Evolutionary conservation across 2,113 vertebrate species (phyloP).

Genomic region (Tupaia chinensis): DNA sequence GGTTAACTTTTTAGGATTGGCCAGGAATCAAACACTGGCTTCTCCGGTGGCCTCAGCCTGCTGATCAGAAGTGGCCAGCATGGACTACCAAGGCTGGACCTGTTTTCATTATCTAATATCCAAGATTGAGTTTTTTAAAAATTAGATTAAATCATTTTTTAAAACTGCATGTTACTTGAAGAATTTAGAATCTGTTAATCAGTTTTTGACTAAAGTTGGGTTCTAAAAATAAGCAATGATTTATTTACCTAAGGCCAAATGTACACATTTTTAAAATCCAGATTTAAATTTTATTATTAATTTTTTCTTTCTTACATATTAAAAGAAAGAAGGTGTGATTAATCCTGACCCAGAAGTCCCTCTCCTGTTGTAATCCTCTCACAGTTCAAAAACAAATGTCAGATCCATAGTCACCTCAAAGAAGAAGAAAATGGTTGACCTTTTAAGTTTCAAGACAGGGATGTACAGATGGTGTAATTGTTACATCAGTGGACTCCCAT

Average conservation of each 20-base stretch:
- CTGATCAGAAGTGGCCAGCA: no score
- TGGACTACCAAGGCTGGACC: no score
- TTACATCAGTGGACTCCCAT: no score
- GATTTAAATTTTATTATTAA: neutral
- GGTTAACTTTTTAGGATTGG: no score
- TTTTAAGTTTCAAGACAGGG: neutral
- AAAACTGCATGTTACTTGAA: neutral
- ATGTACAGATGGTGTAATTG: no score
- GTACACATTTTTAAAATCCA: neutral
- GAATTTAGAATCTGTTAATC: neutral
- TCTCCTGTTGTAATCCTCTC: neutral
- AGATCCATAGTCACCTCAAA: neutral
- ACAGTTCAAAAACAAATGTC: neutral
- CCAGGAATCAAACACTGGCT: no score
- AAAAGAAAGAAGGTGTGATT: neutral
- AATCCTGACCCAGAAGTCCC: neutral
- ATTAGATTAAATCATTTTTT: neutral
- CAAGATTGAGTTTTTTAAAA: neutral
- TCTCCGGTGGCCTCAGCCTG: no score
- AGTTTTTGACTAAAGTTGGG: neutral
- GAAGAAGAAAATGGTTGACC: neutral
- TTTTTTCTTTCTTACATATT: constrained; percentile 1
- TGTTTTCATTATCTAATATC: constrained; percentile 23
- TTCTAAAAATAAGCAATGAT: neutral
- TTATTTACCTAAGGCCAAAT: neutral